Percentiles rank a stretch among this genome's conserved stretches.
Conservation (phyloP, 2,888 invertebrate genomes). For the Zaprionus lineosus region DNA sequence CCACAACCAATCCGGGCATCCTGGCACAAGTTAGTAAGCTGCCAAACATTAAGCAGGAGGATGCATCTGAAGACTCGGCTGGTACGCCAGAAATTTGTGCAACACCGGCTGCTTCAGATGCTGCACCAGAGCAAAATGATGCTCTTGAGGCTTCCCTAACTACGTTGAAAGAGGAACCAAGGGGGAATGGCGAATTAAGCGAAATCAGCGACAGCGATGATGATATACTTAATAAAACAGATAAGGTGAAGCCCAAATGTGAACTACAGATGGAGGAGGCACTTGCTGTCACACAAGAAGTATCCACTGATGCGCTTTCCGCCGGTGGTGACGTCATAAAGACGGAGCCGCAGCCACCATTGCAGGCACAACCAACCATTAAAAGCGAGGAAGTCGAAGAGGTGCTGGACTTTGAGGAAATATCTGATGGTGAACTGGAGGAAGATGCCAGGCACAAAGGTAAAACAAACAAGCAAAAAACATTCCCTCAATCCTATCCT, state of each 20-base stretch:
- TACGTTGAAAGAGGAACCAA: constrained; percentile 62
- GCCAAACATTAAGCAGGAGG: constrained; percentile 60
- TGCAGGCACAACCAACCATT: constrained; percentile 40
- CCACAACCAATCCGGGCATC: constrained; percentile 79
- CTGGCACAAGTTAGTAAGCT: constrained; percentile 61
- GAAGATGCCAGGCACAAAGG: constrained; percentile 89
- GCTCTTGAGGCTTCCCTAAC: constrained; percentile 18
- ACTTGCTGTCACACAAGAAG: constrained; percentile 31
- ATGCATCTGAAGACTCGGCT: constrained; percentile 54
- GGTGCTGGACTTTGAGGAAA: constrained; percentile 92
- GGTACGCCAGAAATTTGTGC: constrained; percentile 40
- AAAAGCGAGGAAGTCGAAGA: constrained; percentile 78
- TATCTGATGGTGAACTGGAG: constrained; percentile 94
- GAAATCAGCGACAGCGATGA: constrained; percentile 95
- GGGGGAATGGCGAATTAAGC: constrained; percentile 85
- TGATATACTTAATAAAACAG: constrained; percentile 92
- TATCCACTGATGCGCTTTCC: constrained; percentile 30
- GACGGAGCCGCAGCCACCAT: constrained; percentile 5
- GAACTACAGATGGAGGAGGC: constrained; percentile 52
- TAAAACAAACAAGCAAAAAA: constrained; percentile 41
- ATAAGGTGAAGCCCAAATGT: constrained; percentile 81
- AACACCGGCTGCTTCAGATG: constrained; percentile 9
- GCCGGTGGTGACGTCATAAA: constrained; percentile 40
- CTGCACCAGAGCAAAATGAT: constrained; percentile 1
- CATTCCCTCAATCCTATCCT: too few species aligned